Conservation (phyloP, 2,888 invertebrate species). For the Amphipoea oculea region DNA sequence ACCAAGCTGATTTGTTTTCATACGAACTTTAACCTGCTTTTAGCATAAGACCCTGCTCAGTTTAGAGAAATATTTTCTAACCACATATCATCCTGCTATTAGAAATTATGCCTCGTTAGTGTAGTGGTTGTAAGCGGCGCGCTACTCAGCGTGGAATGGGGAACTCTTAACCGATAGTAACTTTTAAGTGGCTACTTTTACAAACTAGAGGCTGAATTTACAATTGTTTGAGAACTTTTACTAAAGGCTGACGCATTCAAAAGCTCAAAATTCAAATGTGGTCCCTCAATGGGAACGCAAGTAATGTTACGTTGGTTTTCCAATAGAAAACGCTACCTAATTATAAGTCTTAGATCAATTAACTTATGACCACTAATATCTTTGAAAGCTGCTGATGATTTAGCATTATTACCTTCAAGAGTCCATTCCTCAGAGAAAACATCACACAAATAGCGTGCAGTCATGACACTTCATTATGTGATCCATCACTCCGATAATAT, state of each 20-base stretch:
- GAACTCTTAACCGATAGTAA: not conserved
- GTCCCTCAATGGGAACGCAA: too few species aligned
- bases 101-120: not conserved
- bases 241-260: too few species aligned
- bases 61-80: not conserved
- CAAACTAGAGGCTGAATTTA: too few species aligned
- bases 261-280: too few species aligned
- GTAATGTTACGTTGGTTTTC: not conserved
- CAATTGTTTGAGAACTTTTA: too few species aligned
- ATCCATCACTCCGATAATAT: not conserved
- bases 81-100: not conserved
- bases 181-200: too few species aligned
- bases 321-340: not conserved
- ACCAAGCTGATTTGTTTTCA: not conserved
- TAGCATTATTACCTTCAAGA: constrained; percentile 9
- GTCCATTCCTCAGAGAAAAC: constrained; percentile 6
- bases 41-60: not conserved
- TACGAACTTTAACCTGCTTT: not conserved
- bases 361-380: constrained; percentile 2
- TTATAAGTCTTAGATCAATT: not conserved
- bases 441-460: constrained; percentile 11
- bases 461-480: constrained; percentile 42
- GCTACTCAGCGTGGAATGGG: not conserved
- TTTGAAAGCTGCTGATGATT: constrained; percentile 38
- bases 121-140: too few species aligned